Base-by-base conservation (phyloP, 2,113 vertebrate species). In the Solea senegalensis region DNA sequence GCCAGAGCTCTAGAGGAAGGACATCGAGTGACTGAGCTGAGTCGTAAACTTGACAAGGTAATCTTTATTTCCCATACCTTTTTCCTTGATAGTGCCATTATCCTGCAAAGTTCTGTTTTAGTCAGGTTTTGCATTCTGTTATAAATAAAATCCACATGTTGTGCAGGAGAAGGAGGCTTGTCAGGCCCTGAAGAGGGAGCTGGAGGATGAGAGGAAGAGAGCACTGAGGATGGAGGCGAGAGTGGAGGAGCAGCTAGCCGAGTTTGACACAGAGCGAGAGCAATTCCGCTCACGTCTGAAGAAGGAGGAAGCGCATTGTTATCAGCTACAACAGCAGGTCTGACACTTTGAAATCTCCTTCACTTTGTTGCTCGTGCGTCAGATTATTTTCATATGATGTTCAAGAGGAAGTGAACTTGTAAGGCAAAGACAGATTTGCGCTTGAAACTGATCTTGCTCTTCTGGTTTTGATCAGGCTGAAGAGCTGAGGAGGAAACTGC, bases 181-280 rank as follows among this genome's bases (percentile, higher is more conserved):
- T 72, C 90, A 90, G 71, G 68, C 90, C n/a, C 90, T 98, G 84
- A 94, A 91, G 72, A 93, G 90, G 1, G 96, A 97, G 82, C 83
- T 99, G 88, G 94, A 95, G 0, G 94, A 95, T 1, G 96, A 98
- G 90, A 92, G 90, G 85, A 95, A 90, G 89, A 80, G 93, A 26
- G 90, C 95, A 12, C 80, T 97, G 71, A 95, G 96, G 83, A 97
- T 95, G 65, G 97, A 99, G 89, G 97, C 97, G 15, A 94, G 95
- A 69, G 95, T 97, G 67, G 98, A 99, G 87, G 97, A 98, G 90
- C 95, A 97, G 86, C 80, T 98, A 79, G 97, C 96, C 0, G 97
- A 99, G 92, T 97, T 98, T 11, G 97, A 99, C 90, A 98, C 96
- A 0, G 96, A 98, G 81, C 90, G 96, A 26, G 97, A 98, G n/a